Evolutionary conservation across 2,797 vertebrate genomes (phyloP).

Genomic region (Pantherophis vulpinus): DNA sequence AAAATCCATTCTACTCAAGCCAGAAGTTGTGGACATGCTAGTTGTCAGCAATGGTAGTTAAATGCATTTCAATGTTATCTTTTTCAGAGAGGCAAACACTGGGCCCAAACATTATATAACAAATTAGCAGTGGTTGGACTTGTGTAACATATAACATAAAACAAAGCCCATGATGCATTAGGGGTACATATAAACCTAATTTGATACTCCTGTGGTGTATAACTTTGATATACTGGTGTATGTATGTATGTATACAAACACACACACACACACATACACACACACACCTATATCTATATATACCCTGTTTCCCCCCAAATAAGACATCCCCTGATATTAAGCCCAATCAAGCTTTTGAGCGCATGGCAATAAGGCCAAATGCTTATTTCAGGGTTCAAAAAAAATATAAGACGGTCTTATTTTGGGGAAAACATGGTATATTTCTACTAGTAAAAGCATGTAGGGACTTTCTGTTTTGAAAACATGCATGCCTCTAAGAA

Average conservation of each 20-base stretch:
- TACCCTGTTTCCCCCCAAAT: no score
- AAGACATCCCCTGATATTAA: no score
- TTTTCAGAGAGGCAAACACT: background rate
- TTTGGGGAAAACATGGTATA: no score
- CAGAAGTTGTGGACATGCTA: background rate
- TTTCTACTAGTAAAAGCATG: background rate
- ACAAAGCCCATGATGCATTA: background rate
- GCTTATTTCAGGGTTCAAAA: no score
- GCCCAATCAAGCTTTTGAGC: no score
- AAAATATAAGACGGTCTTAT: no score
- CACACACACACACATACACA: no score
- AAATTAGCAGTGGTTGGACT: background rate
- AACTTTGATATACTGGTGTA: background rate
- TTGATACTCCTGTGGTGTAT: background rate
- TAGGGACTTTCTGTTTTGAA: background rate
- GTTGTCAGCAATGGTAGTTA: background rate
- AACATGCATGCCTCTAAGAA: background rate
- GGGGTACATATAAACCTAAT: background rate
- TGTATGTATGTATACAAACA: background rate
- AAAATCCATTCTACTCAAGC: background rate
- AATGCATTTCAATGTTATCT: background rate
- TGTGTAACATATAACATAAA: background rate
- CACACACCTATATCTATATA: no score
- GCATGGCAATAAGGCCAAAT: no score
- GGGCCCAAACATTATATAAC: background rate